Evolutionary conservation across 2,797 vertebrate genomes (phyloP).

Genomic region (Gymnocypris eckloni): DNA sequence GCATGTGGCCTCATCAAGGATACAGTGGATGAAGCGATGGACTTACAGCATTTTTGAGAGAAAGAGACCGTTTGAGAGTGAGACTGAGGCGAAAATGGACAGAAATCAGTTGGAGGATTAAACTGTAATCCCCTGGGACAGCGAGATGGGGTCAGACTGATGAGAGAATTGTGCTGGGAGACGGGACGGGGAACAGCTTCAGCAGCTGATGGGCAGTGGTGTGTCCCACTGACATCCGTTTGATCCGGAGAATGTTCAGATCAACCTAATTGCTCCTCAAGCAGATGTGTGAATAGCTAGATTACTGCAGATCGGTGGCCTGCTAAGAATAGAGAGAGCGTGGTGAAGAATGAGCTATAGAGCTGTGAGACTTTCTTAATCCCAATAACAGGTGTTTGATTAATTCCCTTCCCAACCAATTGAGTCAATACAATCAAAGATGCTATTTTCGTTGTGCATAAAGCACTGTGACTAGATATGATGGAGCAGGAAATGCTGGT

Average conservation of each 20-base stretch:
- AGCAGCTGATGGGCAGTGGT: constrained; percentile 7
- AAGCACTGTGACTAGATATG: neutral
- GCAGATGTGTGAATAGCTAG: constrained; percentile 57
- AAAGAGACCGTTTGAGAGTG: constrained; percentile 60
- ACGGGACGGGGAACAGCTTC: constrained; percentile 54
- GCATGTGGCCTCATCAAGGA: constrained; percentile 25
- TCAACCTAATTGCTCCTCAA: constrained; percentile 69
- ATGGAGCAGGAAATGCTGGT: constrained; percentile 1
- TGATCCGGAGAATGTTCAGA: constrained; percentile 65
- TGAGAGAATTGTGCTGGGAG: constrained; percentile 58
- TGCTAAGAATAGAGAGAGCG: neutral
- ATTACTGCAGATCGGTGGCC: constrained; percentile 52
- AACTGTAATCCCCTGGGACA: constrained; percentile 74
- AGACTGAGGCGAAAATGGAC: constrained; percentile 44
- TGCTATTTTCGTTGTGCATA: constrained; percentile 5
- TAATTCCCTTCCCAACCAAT: constrained; percentile 11
- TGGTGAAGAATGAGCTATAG: neutral
- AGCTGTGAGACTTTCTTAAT: constrained; percentile 36
- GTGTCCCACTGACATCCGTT: constrained; percentile 44
- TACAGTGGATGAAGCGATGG: constrained; percentile 4
- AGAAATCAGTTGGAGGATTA: constrained; percentile 71
- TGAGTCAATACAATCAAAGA: constrained; percentile 28
- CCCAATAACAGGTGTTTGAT: constrained; percentile 48
- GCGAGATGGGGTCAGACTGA: constrained; percentile 71
- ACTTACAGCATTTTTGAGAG: constrained; percentile 39